These are phyloP conservation scores for Ladona fulva DNA, from an alignment of 1,140 invertebrate genomes.

Conservation along the genomic window DNA sequence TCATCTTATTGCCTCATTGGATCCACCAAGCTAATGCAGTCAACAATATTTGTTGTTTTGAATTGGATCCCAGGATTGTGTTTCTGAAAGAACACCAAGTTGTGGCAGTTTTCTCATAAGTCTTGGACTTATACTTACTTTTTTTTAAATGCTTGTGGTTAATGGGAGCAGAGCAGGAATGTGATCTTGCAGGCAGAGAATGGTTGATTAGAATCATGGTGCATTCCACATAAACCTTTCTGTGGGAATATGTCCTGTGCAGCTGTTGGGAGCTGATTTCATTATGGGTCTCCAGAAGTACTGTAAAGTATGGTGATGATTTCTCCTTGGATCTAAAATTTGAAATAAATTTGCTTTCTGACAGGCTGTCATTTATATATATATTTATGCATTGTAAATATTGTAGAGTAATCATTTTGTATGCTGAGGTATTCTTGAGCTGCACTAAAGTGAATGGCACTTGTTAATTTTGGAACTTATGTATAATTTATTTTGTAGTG, in stretches of 20 bases:
- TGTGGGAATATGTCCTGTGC: conserved; percentile 14
- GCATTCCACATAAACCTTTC: conserved; percentile 16
- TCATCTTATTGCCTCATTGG: too few species aligned
- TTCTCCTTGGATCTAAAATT: background rate
- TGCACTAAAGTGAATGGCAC: conserved; percentile 13
- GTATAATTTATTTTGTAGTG: conserved; percentile 21
- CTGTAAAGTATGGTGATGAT: conserved; percentile 15
- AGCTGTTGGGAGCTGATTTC: background rate
- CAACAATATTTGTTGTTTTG: too few species aligned
- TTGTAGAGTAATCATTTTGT: conserved; percentile 15
- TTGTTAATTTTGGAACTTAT: conserved; percentile 17
- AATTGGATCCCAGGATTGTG: background rate
- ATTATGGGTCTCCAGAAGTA: conserved; percentile 14
- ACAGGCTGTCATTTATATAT: conserved; percentile 17
- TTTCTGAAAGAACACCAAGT: background rate
- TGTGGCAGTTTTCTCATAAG: too few species aligned
- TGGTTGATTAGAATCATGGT: conserved; percentile 19
- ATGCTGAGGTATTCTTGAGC: conserved; percentile 10
- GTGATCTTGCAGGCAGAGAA: conserved; percentile 29
- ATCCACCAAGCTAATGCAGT: too few species aligned
- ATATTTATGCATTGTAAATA: conserved; percentile 22
- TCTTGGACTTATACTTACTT: background rate
- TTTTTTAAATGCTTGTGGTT: background rate
- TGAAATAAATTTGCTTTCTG: conserved; percentile 15
- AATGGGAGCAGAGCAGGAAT: background rate